Conservation (phyloP, 2,888 invertebrate species). For the Pilophorus perplexus region DNA sequence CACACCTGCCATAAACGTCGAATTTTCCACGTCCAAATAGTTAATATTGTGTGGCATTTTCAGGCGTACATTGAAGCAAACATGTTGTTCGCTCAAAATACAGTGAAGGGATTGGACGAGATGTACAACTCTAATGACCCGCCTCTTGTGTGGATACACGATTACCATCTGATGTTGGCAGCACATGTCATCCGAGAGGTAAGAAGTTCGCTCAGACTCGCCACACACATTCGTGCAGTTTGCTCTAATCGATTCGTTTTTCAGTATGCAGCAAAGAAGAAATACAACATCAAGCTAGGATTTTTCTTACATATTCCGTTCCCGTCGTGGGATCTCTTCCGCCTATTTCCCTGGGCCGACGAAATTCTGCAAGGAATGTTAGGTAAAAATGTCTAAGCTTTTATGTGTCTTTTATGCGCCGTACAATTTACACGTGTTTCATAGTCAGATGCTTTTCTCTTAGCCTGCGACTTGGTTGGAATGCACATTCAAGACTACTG, state of each 20-base stretch:
- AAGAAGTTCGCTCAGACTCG: neutral
- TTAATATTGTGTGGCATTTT: slow-evolving; percentile 12
- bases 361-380: slow-evolving; percentile 90
- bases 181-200: slow-evolving; percentile 83
- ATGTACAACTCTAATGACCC: slow-evolving; percentile 51
- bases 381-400: slow-evolving; percentile 55
- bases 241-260: too few relatives aligned
- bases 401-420: too few relatives aligned
- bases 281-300: slow-evolving; percentile 74
- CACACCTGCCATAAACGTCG: neutral
- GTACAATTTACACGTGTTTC: too few relatives aligned
- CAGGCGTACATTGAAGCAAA: slow-evolving; percentile 76
- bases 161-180: slow-evolving; percentile 89
- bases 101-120: slow-evolving; percentile 62
- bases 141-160: slow-evolving; percentile 90
- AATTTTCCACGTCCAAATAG: neutral
- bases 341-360: slow-evolving; percentile 89
- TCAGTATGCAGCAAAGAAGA: slow-evolving; percentile 73
- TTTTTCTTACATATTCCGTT: slow-evolving; percentile 95
- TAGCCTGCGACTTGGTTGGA: slow-evolving; percentile 87
- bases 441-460: neutral
- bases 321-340: slow-evolving; percentile 90
- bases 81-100: slow-evolving; percentile 77
- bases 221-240: too few relatives aligned
- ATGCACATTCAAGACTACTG: slow-evolving; percentile 91